Evolutionary conservation across 2,888 invertebrate species (phyloP).

Genomic region (Amphimallon solstitiale): DNA sequence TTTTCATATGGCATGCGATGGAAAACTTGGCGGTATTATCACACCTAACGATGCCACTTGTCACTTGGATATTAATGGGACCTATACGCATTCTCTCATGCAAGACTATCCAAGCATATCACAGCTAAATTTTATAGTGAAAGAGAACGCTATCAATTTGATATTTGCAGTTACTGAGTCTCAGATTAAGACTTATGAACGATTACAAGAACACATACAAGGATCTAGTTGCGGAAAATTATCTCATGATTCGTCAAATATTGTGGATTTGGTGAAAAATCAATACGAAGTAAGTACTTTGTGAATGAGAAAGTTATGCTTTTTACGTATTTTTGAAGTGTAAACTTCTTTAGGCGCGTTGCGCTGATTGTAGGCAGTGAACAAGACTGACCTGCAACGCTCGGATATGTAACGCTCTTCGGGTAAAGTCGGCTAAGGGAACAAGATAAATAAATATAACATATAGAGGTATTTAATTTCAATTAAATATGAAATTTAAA

Average conservation of each 20-base stretch:
- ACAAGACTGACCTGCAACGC: no score
- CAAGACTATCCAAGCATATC: conserved; percentile 99
- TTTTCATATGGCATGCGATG: conserved; percentile 99
- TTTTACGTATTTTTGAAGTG: no score
- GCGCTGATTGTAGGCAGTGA: no score
- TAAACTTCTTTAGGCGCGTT: no score
- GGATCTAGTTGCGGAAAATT: conserved; percentile 92
- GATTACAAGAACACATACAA: conserved; percentile 87
- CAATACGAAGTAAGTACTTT: conserved; percentile 79
- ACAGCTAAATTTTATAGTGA: conserved; percentile 89
- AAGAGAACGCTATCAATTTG: conserved; percentile 94
- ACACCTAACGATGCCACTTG: conserved; percentile 94
- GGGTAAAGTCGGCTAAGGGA: no score
- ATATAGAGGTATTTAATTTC: no score
- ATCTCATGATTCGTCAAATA: conserved; percentile 93
- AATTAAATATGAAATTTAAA: no score
- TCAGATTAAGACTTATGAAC: conserved; percentile 85
- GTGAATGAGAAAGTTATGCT: no score
- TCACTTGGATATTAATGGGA: conserved; percentile 77
- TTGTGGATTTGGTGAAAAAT: conserved; percentile 92
- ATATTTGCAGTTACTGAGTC: conserved; percentile 96
- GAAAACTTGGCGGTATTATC: conserved; percentile 93
- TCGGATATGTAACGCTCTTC: no score
- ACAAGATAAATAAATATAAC: no score
- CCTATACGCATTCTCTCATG: conserved; percentile 83